Conservation (phyloP, 2,888 invertebrate genomes). For the Crioceris asparagi region DNA sequence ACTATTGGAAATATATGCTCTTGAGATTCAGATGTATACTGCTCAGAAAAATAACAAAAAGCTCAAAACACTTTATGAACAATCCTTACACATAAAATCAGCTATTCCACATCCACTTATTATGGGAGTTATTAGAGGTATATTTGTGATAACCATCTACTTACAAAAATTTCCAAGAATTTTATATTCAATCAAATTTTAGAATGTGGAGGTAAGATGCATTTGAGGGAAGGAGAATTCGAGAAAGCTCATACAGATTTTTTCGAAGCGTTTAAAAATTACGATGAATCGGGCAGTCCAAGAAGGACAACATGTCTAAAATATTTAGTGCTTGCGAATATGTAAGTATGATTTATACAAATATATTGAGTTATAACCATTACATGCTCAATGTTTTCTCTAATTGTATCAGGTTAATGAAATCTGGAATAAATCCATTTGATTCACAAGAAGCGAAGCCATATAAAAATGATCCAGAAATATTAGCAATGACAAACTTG, state of each 20-base stretch:
- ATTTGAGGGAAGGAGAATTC: slow-evolving; percentile 94
- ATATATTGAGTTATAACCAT: too few relatives aligned
- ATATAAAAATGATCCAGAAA: slow-evolving; percentile 98
- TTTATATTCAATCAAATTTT: neutral
- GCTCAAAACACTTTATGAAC: slow-evolving; percentile 90
- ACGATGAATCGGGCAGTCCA: slow-evolving; percentile 97
- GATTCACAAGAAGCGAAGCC: slow-evolving; percentile 99
- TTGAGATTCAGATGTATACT: slow-evolving; percentile 99
- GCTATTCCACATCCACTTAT: slow-evolving; percentile 99
- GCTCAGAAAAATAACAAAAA: slow-evolving; percentile 99
- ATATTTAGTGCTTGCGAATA: slow-evolving; percentile 95
- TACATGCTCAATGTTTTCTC: too few relatives aligned
- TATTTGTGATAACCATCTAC: too few relatives aligned
- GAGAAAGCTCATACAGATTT: slow-evolving; percentile 99
- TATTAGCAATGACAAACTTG: slow-evolving; percentile 97
- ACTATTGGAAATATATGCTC: slow-evolving; percentile 92
- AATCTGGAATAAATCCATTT: slow-evolving; percentile 98
- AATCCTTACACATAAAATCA: slow-evolving; percentile 95
- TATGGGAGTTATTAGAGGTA: slow-evolving; percentile 97
- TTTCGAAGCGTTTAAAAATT: slow-evolving; percentile 99
- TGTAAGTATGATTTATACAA: slow-evolving; percentile 53
- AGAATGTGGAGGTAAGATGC: slow-evolving; percentile 99
- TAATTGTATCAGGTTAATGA: slow-evolving; percentile 78
- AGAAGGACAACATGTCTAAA: slow-evolving; percentile 94
- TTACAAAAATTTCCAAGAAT: neutral